These are phyloP conservation scores for Trachemys scripta DNA, from an alignment of 2,113 vertebrate genomes.

Conservation along the genomic window DNA sequence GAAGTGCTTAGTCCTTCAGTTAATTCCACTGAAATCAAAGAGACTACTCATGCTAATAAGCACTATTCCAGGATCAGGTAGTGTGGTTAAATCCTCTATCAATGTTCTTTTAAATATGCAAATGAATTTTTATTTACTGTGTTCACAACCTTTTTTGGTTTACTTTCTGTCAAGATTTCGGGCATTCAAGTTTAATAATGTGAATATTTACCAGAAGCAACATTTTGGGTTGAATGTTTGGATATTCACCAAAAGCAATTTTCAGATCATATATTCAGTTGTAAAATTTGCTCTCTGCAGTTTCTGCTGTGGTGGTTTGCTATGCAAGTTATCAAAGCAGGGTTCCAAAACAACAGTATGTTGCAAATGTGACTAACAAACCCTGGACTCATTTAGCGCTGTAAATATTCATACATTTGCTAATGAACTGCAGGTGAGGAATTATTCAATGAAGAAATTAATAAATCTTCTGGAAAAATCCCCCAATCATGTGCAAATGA, in stretches of 20 bases:
- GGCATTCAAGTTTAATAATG: background rate
- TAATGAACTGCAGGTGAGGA: background rate
- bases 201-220: background rate
- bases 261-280: background rate
- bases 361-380: background rate
- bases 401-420: background rate
- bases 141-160: background rate
- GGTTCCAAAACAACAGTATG: background rate
- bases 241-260: background rate
- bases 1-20: fast-evolving
- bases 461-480: background rate
- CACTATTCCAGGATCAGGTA: background rate
- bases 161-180: background rate
- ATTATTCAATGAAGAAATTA: background rate
- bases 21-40: background rate
- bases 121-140: background rate
- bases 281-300: background rate
- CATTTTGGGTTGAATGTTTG: background rate
- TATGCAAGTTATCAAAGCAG: background rate
- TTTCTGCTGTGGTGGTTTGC: background rate
- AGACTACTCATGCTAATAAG: background rate
- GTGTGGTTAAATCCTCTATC: background rate
- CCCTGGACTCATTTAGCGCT: background rate
- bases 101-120: background rate
- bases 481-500: background rate